Percentiles rank a stretch among this genome's conserved stretches.
phyloP scores from a whole-genome alignment of 2,888 invertebrate genomes.

The Acronicta psi region DNA sequence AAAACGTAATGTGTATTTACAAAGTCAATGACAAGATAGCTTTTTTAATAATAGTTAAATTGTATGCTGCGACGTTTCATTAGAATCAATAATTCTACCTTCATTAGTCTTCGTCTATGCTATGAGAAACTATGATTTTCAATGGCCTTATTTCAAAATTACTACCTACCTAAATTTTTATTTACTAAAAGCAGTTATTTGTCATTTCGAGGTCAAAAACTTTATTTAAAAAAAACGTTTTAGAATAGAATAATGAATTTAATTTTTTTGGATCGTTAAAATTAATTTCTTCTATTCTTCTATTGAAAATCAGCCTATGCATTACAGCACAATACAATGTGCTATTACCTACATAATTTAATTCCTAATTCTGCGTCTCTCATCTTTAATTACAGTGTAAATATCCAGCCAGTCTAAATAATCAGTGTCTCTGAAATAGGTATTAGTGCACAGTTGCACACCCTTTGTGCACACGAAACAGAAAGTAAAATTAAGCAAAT shows the following conservation, averaged over 20 bases:
- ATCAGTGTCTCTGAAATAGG: conserved; percentile 35
- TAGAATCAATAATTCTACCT: not conserved
- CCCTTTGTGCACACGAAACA: conserved; percentile 41
- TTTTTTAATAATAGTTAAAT: not conserved
- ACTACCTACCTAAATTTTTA: no score
- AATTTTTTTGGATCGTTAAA: no score
- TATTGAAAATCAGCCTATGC: no score
- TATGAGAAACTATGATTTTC: no score
- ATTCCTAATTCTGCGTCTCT: not conserved
- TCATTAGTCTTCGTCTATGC: no score
- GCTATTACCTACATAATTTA: not conserved
- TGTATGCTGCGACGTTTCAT: not conserved
- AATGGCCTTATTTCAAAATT: no score
- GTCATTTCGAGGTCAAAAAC: no score
- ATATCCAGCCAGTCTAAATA: conserved; percentile 34
- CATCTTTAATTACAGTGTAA: conserved; percentile 18
- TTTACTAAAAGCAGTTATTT: no score
- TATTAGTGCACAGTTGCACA: conserved; percentile 14
- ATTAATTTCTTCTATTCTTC: no score
- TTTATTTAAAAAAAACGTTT: no score
- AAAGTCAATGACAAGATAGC: conserved; percentile 1
- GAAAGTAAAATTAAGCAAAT: conserved; percentile 66
- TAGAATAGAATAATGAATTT: no score
- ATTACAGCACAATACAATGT: no score
- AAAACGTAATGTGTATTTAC: conserved; percentile 13